Percentiles rank a stretch among this genome's conserved stretches.
Evolutionary conservation across 2,888 invertebrate genomes (phyloP).

Genomic region (Oegoconia quadripuncta): DNA sequence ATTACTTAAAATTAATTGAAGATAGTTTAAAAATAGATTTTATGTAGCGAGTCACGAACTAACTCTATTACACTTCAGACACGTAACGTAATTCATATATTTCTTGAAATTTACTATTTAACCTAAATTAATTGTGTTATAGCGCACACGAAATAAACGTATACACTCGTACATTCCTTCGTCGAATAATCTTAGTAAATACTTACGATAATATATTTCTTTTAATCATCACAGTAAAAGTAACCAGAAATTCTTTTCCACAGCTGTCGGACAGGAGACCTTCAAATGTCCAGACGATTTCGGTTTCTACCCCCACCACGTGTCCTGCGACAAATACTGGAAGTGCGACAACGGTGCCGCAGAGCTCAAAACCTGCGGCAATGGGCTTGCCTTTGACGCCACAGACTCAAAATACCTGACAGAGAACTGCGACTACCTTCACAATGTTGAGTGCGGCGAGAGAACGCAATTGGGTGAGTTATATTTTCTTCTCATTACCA

Average conservation of each 20-base stretch:
- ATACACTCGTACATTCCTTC: too few species aligned
- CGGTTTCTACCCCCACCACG: constrained; percentile 94
- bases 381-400: constrained; percentile 95
- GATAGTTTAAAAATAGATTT: neutral
- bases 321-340: constrained; percentile 96
- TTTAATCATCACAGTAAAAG: too few species aligned
- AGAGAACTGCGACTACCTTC: constrained; percentile 96
- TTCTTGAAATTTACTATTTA: too few species aligned
- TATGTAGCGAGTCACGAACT: too few species aligned
- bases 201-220: too few species aligned
- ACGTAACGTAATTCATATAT: too few species aligned
- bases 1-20: too few species aligned
- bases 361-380: constrained; percentile 95
- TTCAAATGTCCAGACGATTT: constrained; percentile 97
- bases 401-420: constrained; percentile 93
- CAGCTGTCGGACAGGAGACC: constrained; percentile 87
- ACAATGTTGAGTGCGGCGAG: constrained; percentile 96
- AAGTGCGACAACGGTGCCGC: constrained; percentile 94
- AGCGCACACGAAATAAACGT: too few species aligned
- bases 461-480: constrained; percentile 89
- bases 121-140: too few species aligned
- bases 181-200: too few species aligned
- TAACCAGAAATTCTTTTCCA: constrained; percentile 30
- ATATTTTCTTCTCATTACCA: too few species aligned
- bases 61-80: too few species aligned